Conservation (phyloP, 2,797 vertebrate species). For the Mormyrops attenuatus region DNA sequence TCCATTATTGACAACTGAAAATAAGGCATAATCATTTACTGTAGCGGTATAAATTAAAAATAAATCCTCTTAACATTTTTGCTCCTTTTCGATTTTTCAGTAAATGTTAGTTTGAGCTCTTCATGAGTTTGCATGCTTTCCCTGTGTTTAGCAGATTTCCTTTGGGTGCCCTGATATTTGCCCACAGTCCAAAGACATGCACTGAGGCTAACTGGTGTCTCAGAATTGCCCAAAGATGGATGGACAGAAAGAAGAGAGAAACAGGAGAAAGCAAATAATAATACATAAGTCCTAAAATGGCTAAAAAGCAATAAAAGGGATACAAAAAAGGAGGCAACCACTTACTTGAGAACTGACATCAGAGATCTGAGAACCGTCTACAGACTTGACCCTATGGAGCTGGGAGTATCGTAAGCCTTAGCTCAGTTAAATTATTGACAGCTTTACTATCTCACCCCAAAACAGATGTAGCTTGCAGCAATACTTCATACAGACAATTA, state of each 20-base stretch:
- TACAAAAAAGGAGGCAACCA: background rate
- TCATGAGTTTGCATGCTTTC: background rate
- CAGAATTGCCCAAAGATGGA: background rate
- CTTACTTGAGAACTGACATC: background rate
- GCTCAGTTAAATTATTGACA: background rate
- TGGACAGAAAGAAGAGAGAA: background rate
- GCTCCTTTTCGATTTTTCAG: background rate
- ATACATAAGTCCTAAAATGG: background rate
- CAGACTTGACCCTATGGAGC: background rate
- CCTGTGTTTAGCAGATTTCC: background rate
- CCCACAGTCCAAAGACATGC: background rate
- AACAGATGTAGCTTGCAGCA: background rate
- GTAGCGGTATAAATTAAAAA: background rate
- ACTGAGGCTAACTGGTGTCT: background rate
- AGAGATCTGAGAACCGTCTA: background rate
- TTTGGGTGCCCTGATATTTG: background rate
- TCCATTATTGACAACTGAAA: background rate
- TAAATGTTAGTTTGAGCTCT: background rate
- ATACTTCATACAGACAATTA: background rate
- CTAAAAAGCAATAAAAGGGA: background rate
- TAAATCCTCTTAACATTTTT: background rate
- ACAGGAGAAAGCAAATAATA: background rate
- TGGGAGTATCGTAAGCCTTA: background rate
- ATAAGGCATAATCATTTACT: background rate
- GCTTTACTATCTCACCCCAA: background rate